Percentiles rank a stretch among this genome's conserved stretches.
Conservation (phyloP, 2,888 invertebrate species). For the Ormia ochracea region DNA sequence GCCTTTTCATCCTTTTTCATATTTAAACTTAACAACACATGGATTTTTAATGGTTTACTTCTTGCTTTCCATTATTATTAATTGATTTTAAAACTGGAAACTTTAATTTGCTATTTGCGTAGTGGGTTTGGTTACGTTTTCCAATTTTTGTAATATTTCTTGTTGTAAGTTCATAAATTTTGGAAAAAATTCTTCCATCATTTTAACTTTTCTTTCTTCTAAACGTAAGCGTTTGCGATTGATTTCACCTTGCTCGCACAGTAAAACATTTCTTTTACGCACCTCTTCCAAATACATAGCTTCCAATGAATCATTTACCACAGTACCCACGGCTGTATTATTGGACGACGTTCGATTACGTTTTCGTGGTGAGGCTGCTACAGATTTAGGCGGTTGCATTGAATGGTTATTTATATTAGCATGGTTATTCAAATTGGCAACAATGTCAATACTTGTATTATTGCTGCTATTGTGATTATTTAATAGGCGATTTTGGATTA, state of each 20-base stretch:
- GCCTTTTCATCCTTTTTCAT: not conserved
- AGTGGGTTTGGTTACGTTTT: conserved; percentile 33
- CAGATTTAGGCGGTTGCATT: conserved; percentile 54
- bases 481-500: conserved; percentile 38
- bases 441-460: conserved; percentile 15
- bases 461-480: conserved; percentile 23
- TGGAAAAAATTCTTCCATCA: conserved; percentile 71
- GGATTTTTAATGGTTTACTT: not conserved
- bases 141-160: conserved; percentile 67
- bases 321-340: conserved; percentile 3
- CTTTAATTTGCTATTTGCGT: conserved; percentile 31
- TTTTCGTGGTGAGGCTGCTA: conserved; percentile 42
- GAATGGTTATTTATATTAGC: conserved; percentile 15
- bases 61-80: not conserved
- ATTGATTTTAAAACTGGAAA: not conserved
- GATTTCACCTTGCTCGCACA: conserved; percentile 71
- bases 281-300: conserved; percentile 69
- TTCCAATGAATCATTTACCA: conserved; percentile 66
- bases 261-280: conserved; percentile 69
- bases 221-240: conserved; percentile 69
- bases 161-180: conserved; percentile 71
- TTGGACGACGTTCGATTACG: conserved; percentile 46
- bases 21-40: conserved; percentile 41
- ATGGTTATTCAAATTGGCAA: conserved; percentile 40
- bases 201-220: conserved; percentile 70